These are phyloP conservation scores for Asteroscopus sphinx DNA, from an alignment of 2,888 invertebrate genomes.

Conservation along the genomic window DNA sequence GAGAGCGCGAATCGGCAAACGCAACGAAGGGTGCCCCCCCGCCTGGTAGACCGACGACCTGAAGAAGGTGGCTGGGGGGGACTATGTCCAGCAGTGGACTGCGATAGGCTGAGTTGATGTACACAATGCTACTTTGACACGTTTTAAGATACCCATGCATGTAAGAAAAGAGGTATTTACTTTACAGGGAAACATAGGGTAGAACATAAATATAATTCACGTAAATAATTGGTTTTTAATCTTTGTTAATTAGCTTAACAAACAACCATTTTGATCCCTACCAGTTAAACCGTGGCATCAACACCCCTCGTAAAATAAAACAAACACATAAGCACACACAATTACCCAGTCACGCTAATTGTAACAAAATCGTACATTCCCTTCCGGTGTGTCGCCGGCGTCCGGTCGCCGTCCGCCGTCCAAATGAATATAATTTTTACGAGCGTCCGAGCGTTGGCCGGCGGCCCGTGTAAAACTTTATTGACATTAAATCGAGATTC, in stretches of 20 bases:
- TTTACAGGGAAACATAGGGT: too few species aligned
- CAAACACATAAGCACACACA: slow-evolving; percentile 22
- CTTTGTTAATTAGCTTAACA: slow-evolving; percentile 13
- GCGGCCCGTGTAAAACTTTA: slow-evolving; percentile 62
- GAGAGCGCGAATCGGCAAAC: too few species aligned
- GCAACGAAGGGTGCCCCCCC: too few species aligned
- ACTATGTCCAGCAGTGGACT: too few species aligned
- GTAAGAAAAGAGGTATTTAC: too few species aligned
- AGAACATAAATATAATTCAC: too few species aligned
- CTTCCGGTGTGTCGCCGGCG: slow-evolving; percentile 31
- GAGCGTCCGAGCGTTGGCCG: slow-evolving; percentile 33
- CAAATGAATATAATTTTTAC: slow-evolving; percentile 65
- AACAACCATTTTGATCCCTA: background rate
- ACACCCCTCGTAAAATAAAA: slow-evolving; percentile 20
- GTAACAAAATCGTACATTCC: slow-evolving; percentile 27
- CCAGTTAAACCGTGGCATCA: slow-evolving; percentile 2
- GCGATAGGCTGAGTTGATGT: too few species aligned
- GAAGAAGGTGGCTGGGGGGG: too few species aligned
- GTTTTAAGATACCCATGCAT: too few species aligned
- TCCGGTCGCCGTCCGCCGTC: slow-evolving; percentile 10
- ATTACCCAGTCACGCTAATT: slow-evolving; percentile 30
- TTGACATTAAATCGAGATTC: slow-evolving; percentile 69
- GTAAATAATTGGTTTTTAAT: background rate
- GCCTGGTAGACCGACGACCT: too few species aligned
- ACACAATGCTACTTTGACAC: too few species aligned